Evolutionary conservation across 2,888 invertebrate genomes (phyloP).

Genomic region (Leucania comma): DNA sequence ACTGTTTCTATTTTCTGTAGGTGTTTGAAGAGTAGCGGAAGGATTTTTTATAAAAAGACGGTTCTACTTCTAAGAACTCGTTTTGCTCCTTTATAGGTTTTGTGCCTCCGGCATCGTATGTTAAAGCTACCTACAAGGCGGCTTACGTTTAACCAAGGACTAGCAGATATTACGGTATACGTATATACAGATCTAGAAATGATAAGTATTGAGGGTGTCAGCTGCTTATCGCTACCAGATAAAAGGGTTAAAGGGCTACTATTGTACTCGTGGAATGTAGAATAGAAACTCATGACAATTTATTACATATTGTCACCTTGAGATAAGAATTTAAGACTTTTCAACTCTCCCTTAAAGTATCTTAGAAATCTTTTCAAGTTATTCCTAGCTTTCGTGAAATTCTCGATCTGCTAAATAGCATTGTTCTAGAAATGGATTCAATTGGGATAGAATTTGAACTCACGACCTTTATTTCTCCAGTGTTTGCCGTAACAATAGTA

Average conservation of each 20-base stretch:
- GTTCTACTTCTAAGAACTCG: not conserved
- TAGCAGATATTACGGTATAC: slow-evolving; percentile 11
- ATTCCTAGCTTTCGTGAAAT: slow-evolving; percentile 26
- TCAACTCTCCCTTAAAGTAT: slow-evolving; percentile 46
- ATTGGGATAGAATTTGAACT: slow-evolving; percentile 43
- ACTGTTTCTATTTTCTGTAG: not conserved
- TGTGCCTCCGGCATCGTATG: slow-evolving; percentile 1
- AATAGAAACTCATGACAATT: slow-evolving; percentile 61
- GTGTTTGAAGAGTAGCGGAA: not conserved
- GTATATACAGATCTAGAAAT: slow-evolving; percentile 54
- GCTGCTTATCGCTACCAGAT: slow-evolving; percentile 56
- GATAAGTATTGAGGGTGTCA: slow-evolving; percentile 61
- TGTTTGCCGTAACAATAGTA: slow-evolving; percentile 33
- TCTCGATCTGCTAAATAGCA: slow-evolving; percentile 23
- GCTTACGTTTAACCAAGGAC: slow-evolving; percentile 20
- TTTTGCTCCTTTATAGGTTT: not conserved
- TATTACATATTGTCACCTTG: slow-evolving; percentile 47
- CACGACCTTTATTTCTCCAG: slow-evolving; percentile 18
- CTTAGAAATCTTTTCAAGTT: slow-evolving; percentile 32
- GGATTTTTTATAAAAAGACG: not conserved
- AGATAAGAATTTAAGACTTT: slow-evolving; percentile 52
- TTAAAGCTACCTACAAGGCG: slow-evolving; percentile 15
- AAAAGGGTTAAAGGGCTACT: slow-evolving; percentile 55
- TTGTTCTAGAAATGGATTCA: slow-evolving; percentile 33
- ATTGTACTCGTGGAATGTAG: slow-evolving; percentile 60